Conservation (phyloP, 2,888 invertebrate species). For the Chymomyza fuscimana region DNA sequence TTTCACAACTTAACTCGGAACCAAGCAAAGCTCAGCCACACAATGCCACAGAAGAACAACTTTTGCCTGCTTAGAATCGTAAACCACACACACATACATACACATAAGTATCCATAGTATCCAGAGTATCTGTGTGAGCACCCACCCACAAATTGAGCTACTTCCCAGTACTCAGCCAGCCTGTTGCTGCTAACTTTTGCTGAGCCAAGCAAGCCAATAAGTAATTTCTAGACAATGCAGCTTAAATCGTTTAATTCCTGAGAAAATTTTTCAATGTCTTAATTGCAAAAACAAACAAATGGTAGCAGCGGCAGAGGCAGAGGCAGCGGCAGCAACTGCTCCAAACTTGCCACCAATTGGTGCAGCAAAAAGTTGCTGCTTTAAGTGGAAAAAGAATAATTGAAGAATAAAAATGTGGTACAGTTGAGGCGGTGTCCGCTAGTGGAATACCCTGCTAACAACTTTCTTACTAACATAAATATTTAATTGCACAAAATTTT, state of each 20-base stretch:
- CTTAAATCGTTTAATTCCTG: constrained; percentile 11
- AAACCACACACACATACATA: not conserved
- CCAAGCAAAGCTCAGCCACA: not conserved
- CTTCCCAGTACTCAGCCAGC: too few species aligned
- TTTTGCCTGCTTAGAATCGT: not conserved
- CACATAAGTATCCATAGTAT: too few species aligned
- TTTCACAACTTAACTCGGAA: constrained; percentile 5
- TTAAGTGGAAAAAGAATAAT: constrained; percentile 10
- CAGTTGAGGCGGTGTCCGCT: not conserved
- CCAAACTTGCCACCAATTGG: not conserved
- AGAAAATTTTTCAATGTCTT: constrained; percentile 17
- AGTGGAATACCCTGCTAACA: too few species aligned
- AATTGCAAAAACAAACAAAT: constrained; percentile 17
- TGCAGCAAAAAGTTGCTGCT: constrained; percentile 11
- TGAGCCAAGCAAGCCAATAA: not conserved
- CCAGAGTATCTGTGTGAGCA: too few species aligned
- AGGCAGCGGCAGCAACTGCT: not conserved
- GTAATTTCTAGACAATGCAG: constrained; percentile 7
- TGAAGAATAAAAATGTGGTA: not conserved
- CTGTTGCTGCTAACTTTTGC: not conserved
- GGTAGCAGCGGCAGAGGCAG: not conserved
- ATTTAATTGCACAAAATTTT: too few species aligned
- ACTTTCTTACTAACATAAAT: too few species aligned
- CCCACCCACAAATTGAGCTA: too few species aligned
- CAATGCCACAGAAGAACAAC: constrained; percentile 1